Evolutionary conservation across 2,797 vertebrate genomes (phyloP).

Genomic region (Hippocampus kuda): DNA sequence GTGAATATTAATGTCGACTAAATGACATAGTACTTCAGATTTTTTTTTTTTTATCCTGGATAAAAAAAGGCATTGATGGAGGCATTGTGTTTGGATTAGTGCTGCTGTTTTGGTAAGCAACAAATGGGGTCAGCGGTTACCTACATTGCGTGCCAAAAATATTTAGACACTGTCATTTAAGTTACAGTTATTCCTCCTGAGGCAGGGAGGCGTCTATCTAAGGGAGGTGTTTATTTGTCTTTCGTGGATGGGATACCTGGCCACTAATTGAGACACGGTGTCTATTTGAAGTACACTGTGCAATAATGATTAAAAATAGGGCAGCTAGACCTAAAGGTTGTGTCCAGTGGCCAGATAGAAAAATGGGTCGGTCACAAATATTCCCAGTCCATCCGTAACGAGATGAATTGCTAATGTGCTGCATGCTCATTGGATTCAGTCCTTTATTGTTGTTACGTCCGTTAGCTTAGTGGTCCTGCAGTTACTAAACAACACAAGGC

Average conservation of each 20-base stretch:
- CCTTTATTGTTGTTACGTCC: neutral
- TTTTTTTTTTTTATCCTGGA: no score
- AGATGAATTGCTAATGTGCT: neutral
- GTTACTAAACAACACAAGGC: constrained; percentile 8
- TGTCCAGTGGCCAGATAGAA: neutral
- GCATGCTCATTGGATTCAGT: neutral
- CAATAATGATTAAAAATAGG: neutral
- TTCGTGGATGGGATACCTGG: neutral
- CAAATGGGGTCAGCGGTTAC: neutral
- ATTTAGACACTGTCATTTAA: neutral
- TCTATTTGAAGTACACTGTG: neutral
- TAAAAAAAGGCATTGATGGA: no score
- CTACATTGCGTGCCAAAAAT: neutral
- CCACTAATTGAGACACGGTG: neutral
- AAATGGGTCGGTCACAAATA: neutral
- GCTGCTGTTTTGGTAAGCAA: neutral
- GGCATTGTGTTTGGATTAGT: neutral
- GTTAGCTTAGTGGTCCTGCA: neutral
- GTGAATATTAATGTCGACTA: no score
- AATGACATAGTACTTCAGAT: no score
- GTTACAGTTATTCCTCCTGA: neutral
- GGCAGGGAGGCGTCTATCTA: neutral
- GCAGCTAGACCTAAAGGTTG: neutral
- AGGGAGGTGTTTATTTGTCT: neutral
- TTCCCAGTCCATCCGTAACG: neutral